Evolutionary conservation across 2,888 invertebrate genomes (phyloP), one percentile per base, ranked within the genome.

Genomic region (Baccha elongata): DNA sequence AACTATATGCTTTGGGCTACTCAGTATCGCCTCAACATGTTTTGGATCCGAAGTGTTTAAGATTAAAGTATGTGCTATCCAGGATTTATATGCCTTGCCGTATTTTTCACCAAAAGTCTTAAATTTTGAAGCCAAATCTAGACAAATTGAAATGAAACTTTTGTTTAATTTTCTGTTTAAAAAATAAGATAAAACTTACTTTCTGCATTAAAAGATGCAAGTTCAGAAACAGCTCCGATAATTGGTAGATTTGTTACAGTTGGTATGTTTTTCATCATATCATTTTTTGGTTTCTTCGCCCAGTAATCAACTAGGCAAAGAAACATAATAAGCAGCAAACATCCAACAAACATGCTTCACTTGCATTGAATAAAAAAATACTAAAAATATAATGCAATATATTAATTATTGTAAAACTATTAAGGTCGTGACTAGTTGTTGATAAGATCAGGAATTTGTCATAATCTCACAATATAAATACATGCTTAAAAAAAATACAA

Each of bases 41-140:
- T 86, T 85, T 2, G 87, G 87, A 58, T 90, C 88, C 0, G 86
- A 86, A 10, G 90, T 88, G 1, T 88, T 85, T 15, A 90, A 62
- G 5, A 87, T 73, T 4, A 87, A 62, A 1, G 50, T 19, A 1
- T 87, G 86, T 1, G 84, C 69, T 0, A 86, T 68, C 19, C 86
- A 88, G 11, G 87, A 85, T 48, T 87, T 86, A 72, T 87, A 88
- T 4, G 86, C 85, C 29, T 86, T 86, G 0, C 90, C 90, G 74
- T 86, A 89, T 1, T 80, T 85, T 46, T 53, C 3, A n/a, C 85
- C 83, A 67, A 85, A 88, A 10, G 78, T 73, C 0, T 69, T 67
- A 23, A 88, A 88, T 19, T 87, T 88, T 3, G 83, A 79, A 26
- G 87, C 86, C 0, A 88, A 55, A 85, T 88, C 88, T 88, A 37